Evolutionary conservation across 2,888 invertebrate genomes (phyloP), one percentile per base, ranked within the genome.

Genomic region (Ophion ventricosus): DNA sequence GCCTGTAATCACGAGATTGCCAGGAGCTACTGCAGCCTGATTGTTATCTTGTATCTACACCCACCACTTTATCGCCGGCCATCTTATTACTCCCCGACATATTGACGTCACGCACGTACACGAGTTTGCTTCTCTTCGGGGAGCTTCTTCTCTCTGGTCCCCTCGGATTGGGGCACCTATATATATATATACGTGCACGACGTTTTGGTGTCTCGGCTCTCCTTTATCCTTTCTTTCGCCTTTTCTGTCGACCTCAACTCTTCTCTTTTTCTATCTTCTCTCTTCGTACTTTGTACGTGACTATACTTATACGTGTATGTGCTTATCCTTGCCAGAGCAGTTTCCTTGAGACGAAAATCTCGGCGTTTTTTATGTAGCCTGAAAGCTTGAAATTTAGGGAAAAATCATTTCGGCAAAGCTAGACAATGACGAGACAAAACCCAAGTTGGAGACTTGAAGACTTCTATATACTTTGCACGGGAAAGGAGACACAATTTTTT

Each of bases 1-100:
- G 91, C 92, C 92, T 92, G 92, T 92, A 92, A 92, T 92, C 92
- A 92, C 89, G 88, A 91, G 92, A 92, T 92, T 91, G 92, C 92
- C 92, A 92, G 92, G 89, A 92, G 92, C 92, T 92, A 92, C 92
- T 90, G 92, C 92, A 91, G 92, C 91, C 87, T 90, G 92, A 92
- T 92, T 92, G 92, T 92, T 92, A 92, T 92, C 92, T 92, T 91
- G 92, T 92, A 92, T 92, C 91, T 92, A 92, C 92, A 92, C 92
- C 92, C 92, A 92, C 92, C 92, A 92, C 92, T 92, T 92, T 92
- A 92, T 92, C 92, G 92, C 90, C 90, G 91, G 91, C 91, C 92
- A 92, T 92, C 92, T 92, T 92, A 92, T 92, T 92, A 91, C 91
- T 88, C 89, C 67, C 90, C 91, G 92, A 92, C 92, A 92, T 92